Base-by-base conservation (phyloP, 1,140 invertebrate genomes). In the Pachyrhynchus sulphureomaculatus region DNA sequence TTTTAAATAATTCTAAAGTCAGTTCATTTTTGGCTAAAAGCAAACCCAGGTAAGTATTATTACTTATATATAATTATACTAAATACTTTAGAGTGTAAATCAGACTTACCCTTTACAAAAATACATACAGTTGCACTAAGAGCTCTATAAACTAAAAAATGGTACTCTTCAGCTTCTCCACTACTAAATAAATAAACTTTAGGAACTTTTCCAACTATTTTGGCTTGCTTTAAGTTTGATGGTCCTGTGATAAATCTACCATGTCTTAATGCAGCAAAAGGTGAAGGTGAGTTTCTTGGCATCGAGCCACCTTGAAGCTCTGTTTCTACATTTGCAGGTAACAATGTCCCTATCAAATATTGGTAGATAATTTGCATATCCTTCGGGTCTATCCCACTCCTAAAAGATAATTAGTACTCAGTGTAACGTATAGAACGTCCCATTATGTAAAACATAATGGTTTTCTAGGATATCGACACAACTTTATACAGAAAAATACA, bases 341-440 rank as follows among this genome's bases (percentile, higher is more conserved):
- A 82, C 26, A 92, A 76, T 63, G 84, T 90, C 58, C 82, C 84
- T 21, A 88, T 83, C 68, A 95, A 80, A 78, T 92, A 93, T 69
- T 88, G 85, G 75, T 92, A 93, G 60, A 95, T 79, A 2, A 89
- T 86, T 73, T 92, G 85, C 84, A 91, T 90, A 71, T 93, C 89
- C 68, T 87, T 84, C 69, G 88, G 88, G 64, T 89, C 84, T 42
- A 95, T 78, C 17, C 89, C 90, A 82, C 90, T 92, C 90, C 90
- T 92, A 66, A 55, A 58, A 51, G n/a, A n/a, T n/a, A n/a, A n/a
- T n/a, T n/a, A n/a, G n/a, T n/a, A n/a, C n/a, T n/a, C n/a, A n/a
- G n/a, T n/a, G n/a, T n/a, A n/a, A n/a, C n/a, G n/a, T n/a, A n/a
- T n/a, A n/a, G n/a, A n/a, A n/a, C n/a, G n/a, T n/a, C n/a, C n/a